These are phyloP conservation scores for Sinocyclocheilus rhinocerous DNA, from an alignment of 2,113 vertebrate species.

Conservation along the genomic window DNA sequence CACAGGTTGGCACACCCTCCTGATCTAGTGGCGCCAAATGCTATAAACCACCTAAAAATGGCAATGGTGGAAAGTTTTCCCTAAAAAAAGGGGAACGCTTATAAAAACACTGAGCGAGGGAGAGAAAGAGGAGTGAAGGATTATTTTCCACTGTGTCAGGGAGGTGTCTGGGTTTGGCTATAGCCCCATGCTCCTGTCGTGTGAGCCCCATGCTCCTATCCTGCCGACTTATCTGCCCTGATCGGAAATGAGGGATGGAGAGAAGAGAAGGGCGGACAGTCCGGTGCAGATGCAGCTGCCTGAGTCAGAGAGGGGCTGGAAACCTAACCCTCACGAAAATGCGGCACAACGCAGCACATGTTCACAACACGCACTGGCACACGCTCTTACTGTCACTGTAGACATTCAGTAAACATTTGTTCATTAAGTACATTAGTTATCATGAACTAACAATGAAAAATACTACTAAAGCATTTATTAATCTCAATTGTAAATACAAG, in stretches of 20 bases:
- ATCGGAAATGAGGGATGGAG: conserved; percentile 46
- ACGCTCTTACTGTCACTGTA: not conserved
- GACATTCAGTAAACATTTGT: not conserved
- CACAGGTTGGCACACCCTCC: conserved; percentile 75
- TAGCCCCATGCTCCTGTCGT: conserved; percentile 51
- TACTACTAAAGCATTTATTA: not conserved
- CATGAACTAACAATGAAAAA: no score
- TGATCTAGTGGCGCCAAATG: conserved; percentile 71
- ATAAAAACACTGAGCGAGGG: conserved; percentile 71
- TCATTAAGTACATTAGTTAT: not conserved
- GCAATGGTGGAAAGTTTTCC: conserved; percentile 78
- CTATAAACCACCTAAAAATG: conserved; percentile 81
- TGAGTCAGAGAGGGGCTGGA: not conserved
- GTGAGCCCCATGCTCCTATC: conserved; percentile 28
- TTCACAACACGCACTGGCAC: not conserved
- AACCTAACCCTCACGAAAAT: conserved; percentile 2
- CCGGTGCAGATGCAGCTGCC: conserved; percentile 1
- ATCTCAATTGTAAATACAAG: not conserved
- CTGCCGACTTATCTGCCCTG: conserved; percentile 58
- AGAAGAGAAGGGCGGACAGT: conserved; percentile 12
- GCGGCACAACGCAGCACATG: not conserved
- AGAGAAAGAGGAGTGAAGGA: conserved; percentile 65
- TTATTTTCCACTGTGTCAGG: conserved; percentile 75
- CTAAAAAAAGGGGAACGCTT: conserved; percentile 68
- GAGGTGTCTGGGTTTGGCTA: conserved; percentile 67